A percentile compares a stretch with the other conserved stretches of the same genome.
Conservation (phyloP, 2,797 vertebrate species). For the Malacoctenus gilli region DNA sequence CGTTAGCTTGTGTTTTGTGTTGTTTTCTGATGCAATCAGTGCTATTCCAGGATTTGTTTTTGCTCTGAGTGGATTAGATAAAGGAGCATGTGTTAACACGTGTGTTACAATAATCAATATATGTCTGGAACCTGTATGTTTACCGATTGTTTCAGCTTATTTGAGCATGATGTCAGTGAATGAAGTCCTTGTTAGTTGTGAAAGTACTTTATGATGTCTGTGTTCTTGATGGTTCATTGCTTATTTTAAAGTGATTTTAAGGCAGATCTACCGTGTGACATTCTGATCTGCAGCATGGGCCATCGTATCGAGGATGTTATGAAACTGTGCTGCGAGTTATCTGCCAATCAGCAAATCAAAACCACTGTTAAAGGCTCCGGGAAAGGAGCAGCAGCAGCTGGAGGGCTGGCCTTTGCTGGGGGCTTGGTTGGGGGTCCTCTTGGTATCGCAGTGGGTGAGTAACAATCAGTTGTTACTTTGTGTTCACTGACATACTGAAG, state of each 20-base stretch:
- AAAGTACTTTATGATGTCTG: no score
- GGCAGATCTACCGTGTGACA: background rate
- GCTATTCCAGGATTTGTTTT: background rate
- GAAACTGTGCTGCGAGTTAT: constrained; percentile 86
- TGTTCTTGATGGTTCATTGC: no score
- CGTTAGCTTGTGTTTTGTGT: background rate
- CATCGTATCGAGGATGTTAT: constrained; percentile 82
- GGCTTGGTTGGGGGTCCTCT: constrained; percentile 88
- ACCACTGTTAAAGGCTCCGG: constrained; percentile 85
- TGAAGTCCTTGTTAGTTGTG: no score
- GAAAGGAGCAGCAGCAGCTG: constrained; percentile 83
- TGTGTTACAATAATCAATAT: no score
- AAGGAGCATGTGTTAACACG: no score
- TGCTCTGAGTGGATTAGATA: rapidly evolving
- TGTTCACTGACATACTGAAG: no score
- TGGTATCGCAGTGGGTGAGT: constrained; percentile 88
- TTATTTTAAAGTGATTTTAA: no score
- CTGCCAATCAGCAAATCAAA: constrained; percentile 82
- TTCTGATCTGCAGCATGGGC: constrained; percentile 77
- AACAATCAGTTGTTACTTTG: no score
- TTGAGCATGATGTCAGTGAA: no score
- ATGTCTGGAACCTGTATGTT: no score
- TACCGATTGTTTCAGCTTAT: no score
- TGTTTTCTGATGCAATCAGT: constrained; percentile 34
- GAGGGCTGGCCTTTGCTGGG: constrained; percentile 85